Evolutionary conservation across 1,140 invertebrate species (phyloP), one percentile per base, ranked within the genome.

Genomic region (Berghia stephanieae): DNA sequence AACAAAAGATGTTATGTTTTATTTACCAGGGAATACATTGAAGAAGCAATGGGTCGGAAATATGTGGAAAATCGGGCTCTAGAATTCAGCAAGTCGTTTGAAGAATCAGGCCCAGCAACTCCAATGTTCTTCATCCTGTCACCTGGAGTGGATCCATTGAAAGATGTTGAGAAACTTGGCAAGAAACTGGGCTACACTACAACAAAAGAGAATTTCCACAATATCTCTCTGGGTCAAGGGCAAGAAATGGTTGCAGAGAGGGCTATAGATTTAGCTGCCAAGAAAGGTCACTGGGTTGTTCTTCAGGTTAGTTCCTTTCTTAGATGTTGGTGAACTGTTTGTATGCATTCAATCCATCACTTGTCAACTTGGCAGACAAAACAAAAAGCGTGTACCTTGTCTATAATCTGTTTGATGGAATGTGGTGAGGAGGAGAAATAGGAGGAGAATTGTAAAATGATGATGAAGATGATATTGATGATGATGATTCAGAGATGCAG

Each of bases 111-210:
- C 84, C 94, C 95, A 0, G 94, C 93, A 0, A 98, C 96, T 0
- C 96, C 97, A 0, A 95, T 98, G 78, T 98, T 98, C 88, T 99
- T 98, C 85, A 98, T 99, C 83, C 90, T 99, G 0, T 98, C 96
- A 0, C 96, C 96, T 10, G 97, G 97, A 42, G 97, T 98, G 0
- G 96, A 98, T 91, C 97, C 97, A 0, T 89, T 98, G 18, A 96
- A 96, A 91, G 97, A 98, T 89, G 96, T 99, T 1, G 97, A 99
- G 89, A 92, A 93, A 38, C 90, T 98, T 27, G 97, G 96, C 16
- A 93, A 93, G 83, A 93, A 94, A 80, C 89, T 98, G 75, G 95
- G 95, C 0, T 97, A 94, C 84, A 95, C 94, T 0, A 91, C 92
- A 24, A 95, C 95, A 83, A 89, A 91, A 76, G 92, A 93, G 40